Evolutionary conservation across 2,888 invertebrate species (phyloP).

Genomic region (Lobophora halterata): DNA sequence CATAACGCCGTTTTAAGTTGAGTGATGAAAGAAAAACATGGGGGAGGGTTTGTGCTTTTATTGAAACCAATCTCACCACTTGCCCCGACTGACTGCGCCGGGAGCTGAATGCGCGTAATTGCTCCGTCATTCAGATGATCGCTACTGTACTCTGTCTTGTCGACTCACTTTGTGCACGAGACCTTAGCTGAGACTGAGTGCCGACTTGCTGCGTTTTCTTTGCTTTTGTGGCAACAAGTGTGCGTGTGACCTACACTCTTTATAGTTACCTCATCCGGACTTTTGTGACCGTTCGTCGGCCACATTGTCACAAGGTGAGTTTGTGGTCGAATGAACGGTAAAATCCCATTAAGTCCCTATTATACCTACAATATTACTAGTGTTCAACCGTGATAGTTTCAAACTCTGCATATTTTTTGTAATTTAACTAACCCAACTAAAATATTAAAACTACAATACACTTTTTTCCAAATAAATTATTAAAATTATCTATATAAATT

Average conservation of each 20-base stretch:
- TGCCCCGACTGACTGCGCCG: constrained; percentile 70
- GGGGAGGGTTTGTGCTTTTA: constrained; percentile 76
- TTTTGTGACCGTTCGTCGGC: no score
- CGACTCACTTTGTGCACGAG: constrained; percentile 65
- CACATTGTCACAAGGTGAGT: no score
- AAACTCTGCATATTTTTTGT: no score
- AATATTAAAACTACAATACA: no score
- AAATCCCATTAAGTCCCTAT: no score
- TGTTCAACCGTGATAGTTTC: no score
- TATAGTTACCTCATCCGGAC: no score
- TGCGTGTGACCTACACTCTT: constrained; percentile 35
- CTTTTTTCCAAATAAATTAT: no score
- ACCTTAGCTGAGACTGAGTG: constrained; percentile 62
- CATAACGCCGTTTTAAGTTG: constrained; percentile 69
- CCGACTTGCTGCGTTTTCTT: constrained; percentile 58
- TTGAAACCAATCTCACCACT: constrained; percentile 79
- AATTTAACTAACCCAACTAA: no score
- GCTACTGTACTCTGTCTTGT: constrained; percentile 71
- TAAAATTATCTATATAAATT: no score
- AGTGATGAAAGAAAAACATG: constrained; percentile 78
- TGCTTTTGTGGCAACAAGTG: constrained; percentile 56
- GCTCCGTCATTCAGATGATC: constrained; percentile 78
- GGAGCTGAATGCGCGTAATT: constrained; percentile 74
- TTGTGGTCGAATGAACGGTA: no score
- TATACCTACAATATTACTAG: no score